A percentile compares a stretch with the other conserved stretches of the same genome.
Evolutionary conservation across 1,140 invertebrate species (phyloP).

Genomic region (Trichogramma pretiosum): DNA sequence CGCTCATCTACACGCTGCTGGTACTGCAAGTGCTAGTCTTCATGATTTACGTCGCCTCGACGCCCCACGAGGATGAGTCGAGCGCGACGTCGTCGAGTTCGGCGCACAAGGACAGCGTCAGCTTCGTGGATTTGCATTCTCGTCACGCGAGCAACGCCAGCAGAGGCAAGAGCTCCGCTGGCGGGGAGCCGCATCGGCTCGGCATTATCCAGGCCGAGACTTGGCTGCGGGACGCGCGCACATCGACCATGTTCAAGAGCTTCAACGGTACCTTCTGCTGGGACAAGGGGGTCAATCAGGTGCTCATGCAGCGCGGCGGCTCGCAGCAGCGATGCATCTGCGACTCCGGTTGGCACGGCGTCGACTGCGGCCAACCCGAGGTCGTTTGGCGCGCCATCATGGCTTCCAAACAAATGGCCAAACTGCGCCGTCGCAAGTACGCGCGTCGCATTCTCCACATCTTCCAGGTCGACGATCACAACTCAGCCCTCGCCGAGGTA

Average conservation of each 20-base stretch:
- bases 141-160: too few relatives aligned
- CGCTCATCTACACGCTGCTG: conserved; percentile 38
- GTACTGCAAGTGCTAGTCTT: conserved; percentile 41
- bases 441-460: conserved; percentile 50
- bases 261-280: conserved; percentile 50
- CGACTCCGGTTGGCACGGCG: conserved; percentile 53
- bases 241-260: conserved; percentile 36
- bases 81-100: background rate
- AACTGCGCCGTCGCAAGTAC: conserved; percentile 40
- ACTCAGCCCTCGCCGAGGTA: conserved; percentile 51
- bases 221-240: conserved; percentile 35
- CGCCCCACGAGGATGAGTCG: conserved; percentile 28
- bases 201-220: conserved; percentile 35
- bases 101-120: conserved; percentile 24
- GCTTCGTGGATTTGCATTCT: conserved; percentile 33
- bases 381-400: conserved; percentile 57
- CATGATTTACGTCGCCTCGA: conserved; percentile 40
- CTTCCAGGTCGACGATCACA: conserved; percentile 49
- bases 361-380: conserved; percentile 57
- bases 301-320: conserved; percentile 27
- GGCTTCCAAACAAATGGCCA: conserved; percentile 46
- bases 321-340: conserved; percentile 44
- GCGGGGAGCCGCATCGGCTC: conserved; percentile 25
- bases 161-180: conserved; percentile 23
- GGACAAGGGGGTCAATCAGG: conserved; percentile 45